Percentiles rank a stretch among this genome's conserved stretches.
These are phyloP conservation scores for Manis javanica DNA, from an alignment of 2,797 vertebrate genomes.

Conservation along the genomic window DNA sequence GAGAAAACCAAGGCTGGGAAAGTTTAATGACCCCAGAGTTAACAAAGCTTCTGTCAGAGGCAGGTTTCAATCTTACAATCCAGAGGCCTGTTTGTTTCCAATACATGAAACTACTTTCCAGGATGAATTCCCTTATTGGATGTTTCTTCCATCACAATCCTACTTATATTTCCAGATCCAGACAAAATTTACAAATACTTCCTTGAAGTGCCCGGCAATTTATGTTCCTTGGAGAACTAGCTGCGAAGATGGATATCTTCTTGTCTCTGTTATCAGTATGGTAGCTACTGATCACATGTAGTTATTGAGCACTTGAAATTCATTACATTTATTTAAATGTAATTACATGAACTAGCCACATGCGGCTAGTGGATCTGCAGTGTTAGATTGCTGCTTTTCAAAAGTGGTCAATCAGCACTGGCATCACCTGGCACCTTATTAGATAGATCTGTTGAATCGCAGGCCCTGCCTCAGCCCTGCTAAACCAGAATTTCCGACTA, in stretches of 20 bases:
- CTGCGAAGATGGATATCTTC: background rate
- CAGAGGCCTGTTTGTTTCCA: background rate
- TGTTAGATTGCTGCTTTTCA: background rate
- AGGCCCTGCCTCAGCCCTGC: background rate
- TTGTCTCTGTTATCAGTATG: background rate
- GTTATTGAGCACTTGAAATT: background rate
- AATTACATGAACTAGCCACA: background rate
- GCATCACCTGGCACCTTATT: background rate
- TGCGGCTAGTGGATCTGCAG: background rate
- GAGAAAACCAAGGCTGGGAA: background rate
- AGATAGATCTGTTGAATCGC: background rate
- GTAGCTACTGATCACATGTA: background rate
- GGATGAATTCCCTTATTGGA: background rate
- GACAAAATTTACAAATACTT: background rate
- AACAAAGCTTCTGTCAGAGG: background rate
- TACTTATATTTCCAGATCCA: background rate
- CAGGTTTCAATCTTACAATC: constrained; percentile 31
- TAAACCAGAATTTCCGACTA: constrained; percentile 38
- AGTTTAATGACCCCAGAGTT: background rate
- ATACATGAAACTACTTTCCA: background rate
- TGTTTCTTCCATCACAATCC: background rate
- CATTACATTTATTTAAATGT: background rate
- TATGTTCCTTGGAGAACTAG: background rate
- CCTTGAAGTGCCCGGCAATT: background rate
- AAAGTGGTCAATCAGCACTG: background rate